Percentiles rank a stretch among this genome's conserved stretches.
These are phyloP conservation scores for Phymanthus crucifer DNA, from an alignment of 92 coral and sea anemone genomes.

Conservation along the genomic window DNA sequence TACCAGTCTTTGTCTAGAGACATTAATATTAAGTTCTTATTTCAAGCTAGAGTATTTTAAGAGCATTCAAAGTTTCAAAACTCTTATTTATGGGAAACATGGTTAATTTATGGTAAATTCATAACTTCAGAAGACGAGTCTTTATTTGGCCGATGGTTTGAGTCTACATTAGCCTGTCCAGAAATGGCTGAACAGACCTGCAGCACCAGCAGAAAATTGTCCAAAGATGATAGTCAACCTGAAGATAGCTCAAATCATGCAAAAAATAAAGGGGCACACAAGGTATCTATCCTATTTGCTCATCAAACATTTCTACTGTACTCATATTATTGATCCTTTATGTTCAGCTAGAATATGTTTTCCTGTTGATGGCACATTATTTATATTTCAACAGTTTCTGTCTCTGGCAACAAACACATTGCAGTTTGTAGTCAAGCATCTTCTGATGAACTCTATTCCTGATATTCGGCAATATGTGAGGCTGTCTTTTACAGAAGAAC, in stretches of 20 bases:
- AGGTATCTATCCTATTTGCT: constrained; percentile 2
- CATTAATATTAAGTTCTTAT: too few species aligned
- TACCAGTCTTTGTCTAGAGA: too few species aligned
- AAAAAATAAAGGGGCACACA: constrained; percentile 36
- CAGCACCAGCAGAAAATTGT: neutral
- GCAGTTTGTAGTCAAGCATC: constrained; percentile 78
- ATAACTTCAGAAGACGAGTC: constrained; percentile 71
- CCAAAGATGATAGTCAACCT: constrained; percentile 24
- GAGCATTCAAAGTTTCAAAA: too few species aligned
- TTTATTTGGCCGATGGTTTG: constrained; percentile 85
- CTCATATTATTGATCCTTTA: neutral
- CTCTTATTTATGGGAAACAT: too few species aligned
- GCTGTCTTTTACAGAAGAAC: constrained; percentile 58
- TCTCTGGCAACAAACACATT: constrained; percentile 81
- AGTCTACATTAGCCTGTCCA: constrained; percentile 54
- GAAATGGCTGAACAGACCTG: constrained; percentile 17
- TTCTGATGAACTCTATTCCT: constrained; percentile 59
- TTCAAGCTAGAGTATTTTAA: too few species aligned
- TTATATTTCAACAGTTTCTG: constrained; percentile 61
- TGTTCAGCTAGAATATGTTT: too few species aligned
- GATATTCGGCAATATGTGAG: constrained; percentile 71
- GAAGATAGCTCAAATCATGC: constrained; percentile 47
- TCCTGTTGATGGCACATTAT: neutral
- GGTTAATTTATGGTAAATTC: too few species aligned
- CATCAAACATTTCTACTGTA: neutral